Evolutionary conservation across 2,888 invertebrate species (phyloP).

Genomic region (Timema podura): DNA sequence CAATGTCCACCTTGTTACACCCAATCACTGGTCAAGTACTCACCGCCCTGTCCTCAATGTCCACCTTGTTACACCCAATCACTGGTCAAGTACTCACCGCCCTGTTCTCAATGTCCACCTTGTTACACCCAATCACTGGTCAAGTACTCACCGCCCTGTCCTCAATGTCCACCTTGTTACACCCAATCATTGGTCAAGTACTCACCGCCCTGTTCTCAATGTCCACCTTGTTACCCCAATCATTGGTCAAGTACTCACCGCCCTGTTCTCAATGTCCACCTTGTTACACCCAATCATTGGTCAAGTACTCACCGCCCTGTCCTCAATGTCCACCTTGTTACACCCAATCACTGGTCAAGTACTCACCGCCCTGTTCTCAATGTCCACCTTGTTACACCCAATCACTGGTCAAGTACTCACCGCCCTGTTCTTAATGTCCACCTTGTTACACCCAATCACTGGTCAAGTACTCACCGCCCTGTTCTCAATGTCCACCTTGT

Average conservation of each 20-base stretch:
- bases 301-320: conserved; percentile 65
- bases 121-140: conserved; percentile 61
- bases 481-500: conserved; percentile 92
- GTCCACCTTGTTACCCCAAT: conserved; percentile 88
- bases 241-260: conserved; percentile 52
- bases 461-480: conserved; percentile 61
- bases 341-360: conserved; percentile 42
- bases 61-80: conserved; percentile 81
- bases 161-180: conserved; percentile 95
- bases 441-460: conserved; percentile 71
- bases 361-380: conserved; percentile 82
- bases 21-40: conserved; percentile 38
- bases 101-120: conserved; percentile 88
- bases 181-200: conserved; percentile 26
- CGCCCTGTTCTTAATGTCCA: conserved; percentile 85
- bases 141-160: conserved; percentile 68
- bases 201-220: conserved; percentile 82
- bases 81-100: conserved; percentile 55
- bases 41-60: conserved; percentile 84
- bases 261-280: conserved; percentile 86
- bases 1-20: conserved; percentile 94
- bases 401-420: conserved; percentile 49
- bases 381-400: conserved; percentile 87
- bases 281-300: conserved; percentile 67
- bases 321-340: conserved; percentile 94